phyloP scores from a whole-genome alignment of 2,797 vertebrate genomes.

The Macropodus opercularis region DNA sequence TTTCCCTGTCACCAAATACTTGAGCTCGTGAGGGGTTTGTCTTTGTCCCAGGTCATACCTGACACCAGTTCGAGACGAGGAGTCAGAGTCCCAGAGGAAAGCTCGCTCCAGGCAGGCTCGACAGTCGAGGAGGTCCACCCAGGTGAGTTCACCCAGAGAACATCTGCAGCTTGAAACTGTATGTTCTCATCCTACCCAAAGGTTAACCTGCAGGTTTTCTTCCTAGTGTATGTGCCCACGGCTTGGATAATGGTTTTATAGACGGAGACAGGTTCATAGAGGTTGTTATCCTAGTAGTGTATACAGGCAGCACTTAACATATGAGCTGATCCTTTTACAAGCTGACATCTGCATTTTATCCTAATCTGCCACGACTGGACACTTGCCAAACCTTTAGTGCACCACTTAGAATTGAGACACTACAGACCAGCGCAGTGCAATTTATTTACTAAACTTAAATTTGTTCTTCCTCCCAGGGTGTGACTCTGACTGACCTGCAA shows the following conservation, averaged over 20 bases:
- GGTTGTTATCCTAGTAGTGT: slow-evolving; percentile 17
- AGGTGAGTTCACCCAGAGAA: slow-evolving; percentile 77
- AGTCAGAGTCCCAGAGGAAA: slow-evolving; percentile 98
- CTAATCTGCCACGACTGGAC: neutral
- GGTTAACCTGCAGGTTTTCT: neutral
- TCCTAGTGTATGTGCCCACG: no score
- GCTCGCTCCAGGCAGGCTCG: slow-evolving; percentile 97
- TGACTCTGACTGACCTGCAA: slow-evolving; percentile 97
- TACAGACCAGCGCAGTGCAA: no score
- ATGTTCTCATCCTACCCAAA: no score
- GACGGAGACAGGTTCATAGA: slow-evolving; percentile 2
- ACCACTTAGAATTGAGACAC: neutral
- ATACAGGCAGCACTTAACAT: slow-evolving; percentile 7
- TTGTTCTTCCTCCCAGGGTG: slow-evolving; percentile 82
- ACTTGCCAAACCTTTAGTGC: neutral
- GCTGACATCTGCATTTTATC: neutral
- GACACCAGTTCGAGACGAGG: slow-evolving; percentile 97
- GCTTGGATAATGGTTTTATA: slow-evolving; percentile 14
- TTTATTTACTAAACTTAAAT: no score
- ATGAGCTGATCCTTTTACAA: slow-evolving; percentile 16
- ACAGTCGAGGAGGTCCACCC: slow-evolving; percentile 97
- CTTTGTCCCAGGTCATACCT: slow-evolving; percentile 89
- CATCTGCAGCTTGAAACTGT: no score
- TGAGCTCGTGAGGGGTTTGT: slow-evolving; percentile 1
- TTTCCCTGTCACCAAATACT: neutral